Percentiles rank a stretch among this genome's conserved stretches.
These are phyloP conservation scores for Apoderus coryli DNA, from an alignment of 2,888 invertebrate species.

Conservation along the genomic window DNA sequence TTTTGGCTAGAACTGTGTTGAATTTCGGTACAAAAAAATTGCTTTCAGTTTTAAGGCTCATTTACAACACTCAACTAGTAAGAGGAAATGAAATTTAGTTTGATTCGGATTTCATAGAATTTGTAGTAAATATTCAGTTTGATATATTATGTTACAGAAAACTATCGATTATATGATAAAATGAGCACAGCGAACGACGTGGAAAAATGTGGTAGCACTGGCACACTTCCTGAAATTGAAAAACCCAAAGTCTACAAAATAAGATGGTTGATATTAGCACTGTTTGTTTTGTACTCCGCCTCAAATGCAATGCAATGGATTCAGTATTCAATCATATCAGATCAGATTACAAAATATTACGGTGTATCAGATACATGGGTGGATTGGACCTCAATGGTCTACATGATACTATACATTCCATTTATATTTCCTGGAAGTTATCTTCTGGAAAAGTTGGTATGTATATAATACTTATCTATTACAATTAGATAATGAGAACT, in stretches of 20 bases:
- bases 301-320: constrained; percentile 95
- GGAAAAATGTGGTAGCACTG: constrained; percentile 13
- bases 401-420: constrained; percentile 93
- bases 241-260: constrained; percentile 55
- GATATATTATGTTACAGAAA: no score
- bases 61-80: no score
- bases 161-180: no score
- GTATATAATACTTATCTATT: no score
- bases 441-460: constrained; percentile 85
- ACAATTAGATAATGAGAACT: no score
- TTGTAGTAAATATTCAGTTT: no score
- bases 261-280: constrained; percentile 71
- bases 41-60: no score
- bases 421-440: constrained; percentile 96
- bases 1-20: no score
- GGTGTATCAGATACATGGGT: constrained; percentile 59
- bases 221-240: constrained; percentile 23
- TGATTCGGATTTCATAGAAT: no score
- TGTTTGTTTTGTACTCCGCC: constrained; percentile 82
- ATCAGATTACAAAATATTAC: constrained; percentile 67
- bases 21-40: no score
- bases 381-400: constrained; percentile 97
- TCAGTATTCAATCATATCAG: constrained; percentile 86
- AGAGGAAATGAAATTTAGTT: no score
- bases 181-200: no score